phyloP scores from a whole-genome alignment of 92 coral and sea anemone species.

The Umimayanthus kanabou region DNA sequence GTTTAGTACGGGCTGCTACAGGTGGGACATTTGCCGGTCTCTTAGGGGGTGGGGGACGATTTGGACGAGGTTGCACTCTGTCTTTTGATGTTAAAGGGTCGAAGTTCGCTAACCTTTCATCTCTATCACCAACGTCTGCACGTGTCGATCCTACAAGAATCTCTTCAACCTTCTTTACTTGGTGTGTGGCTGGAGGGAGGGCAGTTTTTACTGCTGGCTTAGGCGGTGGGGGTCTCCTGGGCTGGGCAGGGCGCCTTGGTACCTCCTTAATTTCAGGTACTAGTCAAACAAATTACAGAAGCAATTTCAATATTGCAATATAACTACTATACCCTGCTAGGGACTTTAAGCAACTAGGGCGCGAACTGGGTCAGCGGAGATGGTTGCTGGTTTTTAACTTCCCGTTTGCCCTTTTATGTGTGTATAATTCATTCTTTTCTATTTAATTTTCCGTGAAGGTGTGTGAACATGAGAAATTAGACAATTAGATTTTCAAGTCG shows the following conservation, averaged over 20 bases:
- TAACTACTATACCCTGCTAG: too few species aligned
- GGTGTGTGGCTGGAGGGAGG: constrained; percentile 45
- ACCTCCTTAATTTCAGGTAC: constrained; percentile 7
- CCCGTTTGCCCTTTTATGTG: too few species aligned
- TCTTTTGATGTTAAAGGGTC: constrained; percentile 60
- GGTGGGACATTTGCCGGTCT: constrained; percentile 74
- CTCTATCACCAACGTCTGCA: constrained; percentile 23
- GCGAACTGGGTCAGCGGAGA: too few species aligned
- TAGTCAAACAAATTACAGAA: neutral
- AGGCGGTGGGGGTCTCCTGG: constrained; percentile 86
- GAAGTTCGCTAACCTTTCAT: constrained; percentile 57
- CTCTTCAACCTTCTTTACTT: constrained; percentile 51
- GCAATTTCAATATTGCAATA: neutral
- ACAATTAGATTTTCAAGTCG: too few species aligned
- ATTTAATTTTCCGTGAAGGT: too few species aligned
- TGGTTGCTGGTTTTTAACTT: too few species aligned
- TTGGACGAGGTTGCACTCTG: constrained; percentile 53
- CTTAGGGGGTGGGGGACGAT: constrained; percentile 83
- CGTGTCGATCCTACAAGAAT: constrained; percentile 52
- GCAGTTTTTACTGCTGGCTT: constrained; percentile 55
- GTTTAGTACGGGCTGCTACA: constrained; percentile 32
- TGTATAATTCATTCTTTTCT: too few species aligned
- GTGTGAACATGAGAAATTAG: too few species aligned
- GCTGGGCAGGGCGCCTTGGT: constrained; percentile 64
- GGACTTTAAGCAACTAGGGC: too few species aligned